Base-by-base conservation (phyloP, 2,113 vertebrate genomes). In the Notiomystis cincta region DNA sequence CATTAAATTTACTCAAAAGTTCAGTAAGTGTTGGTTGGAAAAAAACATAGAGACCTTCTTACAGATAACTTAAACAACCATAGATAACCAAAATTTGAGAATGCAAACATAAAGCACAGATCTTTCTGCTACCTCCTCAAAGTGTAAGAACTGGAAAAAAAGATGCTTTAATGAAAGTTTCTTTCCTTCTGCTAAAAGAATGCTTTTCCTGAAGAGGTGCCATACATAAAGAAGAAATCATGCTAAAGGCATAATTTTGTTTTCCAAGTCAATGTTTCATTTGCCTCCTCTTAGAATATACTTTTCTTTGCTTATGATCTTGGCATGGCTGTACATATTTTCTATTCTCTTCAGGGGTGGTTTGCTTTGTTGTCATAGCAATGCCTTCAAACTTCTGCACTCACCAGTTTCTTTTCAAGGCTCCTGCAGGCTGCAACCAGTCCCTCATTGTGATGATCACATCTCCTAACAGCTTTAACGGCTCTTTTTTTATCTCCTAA, bases 361-460 rank as follows among this genome's bases (percentile, higher is more conserved):
- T 93, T 95, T 94, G 93, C 93, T 96, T 95, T 96, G 80, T 96
- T 97, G 95, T 94, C 86, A 96, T 91, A 95, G 94, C 83, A 89
- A 94, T 85, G 69, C 65, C 79, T 96, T 92, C 93, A 60, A 77
- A 87, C 91, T 87, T 67, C 53, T 90, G 84, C 61, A 75, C 54
- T 92, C 88, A 91, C 93, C 81, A 87, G 45, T 84, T 94, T 95
- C 89, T 88, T 85, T 86, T 96, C 87, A 95, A 95, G 87, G 70
- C 95, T 97, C 93, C 93, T 97, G 90, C 95, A 95, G 94, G 80
- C 83, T 95, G 70, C 82, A 94, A 97, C 93, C 83, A 91, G 64
- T 95, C 95, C 79, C 84, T 96, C 76, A 82, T 91, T 96, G 92
- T 94, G 90, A 82, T 96, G 93, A 95, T 97, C 83, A 87, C 96